phyloP scores from a whole-genome alignment of 1,140 invertebrate species.

The Cataglyphis hispanica region DNA sequence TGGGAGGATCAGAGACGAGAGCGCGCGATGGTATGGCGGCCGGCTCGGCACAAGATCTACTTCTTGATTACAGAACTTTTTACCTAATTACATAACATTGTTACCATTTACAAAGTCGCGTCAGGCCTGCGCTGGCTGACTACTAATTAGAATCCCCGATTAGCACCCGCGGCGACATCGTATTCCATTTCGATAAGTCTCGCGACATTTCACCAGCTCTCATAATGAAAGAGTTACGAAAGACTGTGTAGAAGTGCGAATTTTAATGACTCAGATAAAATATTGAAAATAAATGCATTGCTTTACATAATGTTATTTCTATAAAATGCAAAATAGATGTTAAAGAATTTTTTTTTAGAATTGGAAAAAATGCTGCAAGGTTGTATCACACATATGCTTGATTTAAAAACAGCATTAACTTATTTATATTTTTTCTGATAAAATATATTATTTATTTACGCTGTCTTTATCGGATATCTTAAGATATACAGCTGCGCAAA shows the following conservation, averaged over 20 bases:
- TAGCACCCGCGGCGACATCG: conserved; percentile 70
- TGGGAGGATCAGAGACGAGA: conserved; percentile 63
- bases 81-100: conserved; percentile 83
- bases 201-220: conserved; percentile 29
- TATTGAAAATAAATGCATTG: background rate
- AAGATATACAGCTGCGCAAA: background rate
- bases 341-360: background rate
- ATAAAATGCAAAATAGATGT: background rate
- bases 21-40: conserved; percentile 63
- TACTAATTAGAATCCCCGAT: conserved; percentile 79
- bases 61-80: conserved; percentile 84
- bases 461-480: background rate
- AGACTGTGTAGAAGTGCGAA: conserved; percentile 2
- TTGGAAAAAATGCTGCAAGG: background rate
- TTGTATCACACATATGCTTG: background rate
- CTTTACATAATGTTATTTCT: background rate
- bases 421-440: background rate
- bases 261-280: conserved; percentile 15
- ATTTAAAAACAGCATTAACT: background rate
- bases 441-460: background rate
- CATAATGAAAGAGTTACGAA: conserved; percentile 44
- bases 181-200: conserved; percentile 71
- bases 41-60: conserved; percentile 82
- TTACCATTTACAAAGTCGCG: conserved; percentile 82
- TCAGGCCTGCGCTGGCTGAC: conserved; percentile 69